Conservation (phyloP, 2,888 invertebrate genomes). For the Chromoteleia sp. region DNA sequence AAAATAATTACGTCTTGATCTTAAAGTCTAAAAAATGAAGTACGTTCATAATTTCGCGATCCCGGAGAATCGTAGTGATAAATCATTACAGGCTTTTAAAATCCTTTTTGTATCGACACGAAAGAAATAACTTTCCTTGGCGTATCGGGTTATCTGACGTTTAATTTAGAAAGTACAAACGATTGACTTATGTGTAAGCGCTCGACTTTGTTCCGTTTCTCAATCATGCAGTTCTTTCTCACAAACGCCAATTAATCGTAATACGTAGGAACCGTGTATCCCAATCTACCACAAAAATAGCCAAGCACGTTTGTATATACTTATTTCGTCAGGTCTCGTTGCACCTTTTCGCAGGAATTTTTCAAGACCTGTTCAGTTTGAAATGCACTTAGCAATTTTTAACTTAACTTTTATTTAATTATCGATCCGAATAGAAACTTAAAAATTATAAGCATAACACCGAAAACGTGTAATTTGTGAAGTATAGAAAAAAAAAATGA, state of each 20-base stretch:
- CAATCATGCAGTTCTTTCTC: conserved; percentile 43
- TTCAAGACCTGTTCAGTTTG: neutral
- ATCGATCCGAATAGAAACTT: no score
- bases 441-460: no score
- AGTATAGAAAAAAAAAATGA: neutral
- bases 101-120: conserved; percentile 4
- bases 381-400: neutral
- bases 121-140: conserved; percentile 20
- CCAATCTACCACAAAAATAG: conserved; percentile 3
- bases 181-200: conserved; percentile 34
- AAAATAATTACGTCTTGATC: no score
- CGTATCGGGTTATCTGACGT: conserved; percentile 17
- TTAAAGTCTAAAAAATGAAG: no score
- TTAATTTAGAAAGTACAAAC: conserved; percentile 49
- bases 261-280: conserved; percentile 15
- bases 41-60: neutral
- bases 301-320: neutral
- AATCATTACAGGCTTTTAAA: conserved; percentile 10
- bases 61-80: conserved; percentile 14
- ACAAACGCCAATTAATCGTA: conserved; percentile 38
- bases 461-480: no score
- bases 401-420: neutral
- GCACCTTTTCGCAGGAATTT: neutral
- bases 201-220: conserved; percentile 41
- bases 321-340: conserved; percentile 1